Base-by-base conservation (phyloP, 2,888 invertebrate genomes). In the Drosophila tripunctata region DNA sequence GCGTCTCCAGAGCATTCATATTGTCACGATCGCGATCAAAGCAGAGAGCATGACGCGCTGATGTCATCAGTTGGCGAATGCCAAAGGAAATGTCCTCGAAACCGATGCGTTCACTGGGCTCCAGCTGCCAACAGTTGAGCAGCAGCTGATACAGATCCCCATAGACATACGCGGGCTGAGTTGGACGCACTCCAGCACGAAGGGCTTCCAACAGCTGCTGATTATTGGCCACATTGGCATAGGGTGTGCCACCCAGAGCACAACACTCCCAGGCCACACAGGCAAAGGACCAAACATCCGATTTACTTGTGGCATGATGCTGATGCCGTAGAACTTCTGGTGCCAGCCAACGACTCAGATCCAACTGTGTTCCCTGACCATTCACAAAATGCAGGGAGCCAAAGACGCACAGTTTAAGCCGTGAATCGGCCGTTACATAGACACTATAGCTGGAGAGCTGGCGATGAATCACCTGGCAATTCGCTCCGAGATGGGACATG, bases 251-350 rank as follows among this genome's bases (percentile, higher is more conserved):
- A 31, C 95, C 96, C 86, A 97, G 92, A 3, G 95, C 94, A 75
- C 95, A 93, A 64, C 95, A 94, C 91, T 97, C 97, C 97, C 97
- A 97, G 66, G 96, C 92, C 8, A 96, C 89, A 63, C 96, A 94
- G 0, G 95, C 96, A 90, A 94, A 96, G 0, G 96, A 95, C 97
- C 97, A 97, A 4, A 96, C 93, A 85, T 96, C 96, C 54, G 95
- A 95, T 82, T 95, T 94, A 3, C 92, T 92, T n/a, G 94, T 94
- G 75, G 93, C 94, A 45, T 94, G 93, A 27, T 66, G 68, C 48
- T 94, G 94, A 78, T 94, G 94, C 24, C 94, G 93, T 68, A 96
- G 92, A 81, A 95, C 94, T 90, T 97, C 97, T 19, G 95, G 94
- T 0, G 97, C 94, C 5, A 94, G 94, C 96, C 96, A 97, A 38